Conservation (phyloP, 2,888 invertebrate genomes). For the Nemoura dubitans region DNA sequence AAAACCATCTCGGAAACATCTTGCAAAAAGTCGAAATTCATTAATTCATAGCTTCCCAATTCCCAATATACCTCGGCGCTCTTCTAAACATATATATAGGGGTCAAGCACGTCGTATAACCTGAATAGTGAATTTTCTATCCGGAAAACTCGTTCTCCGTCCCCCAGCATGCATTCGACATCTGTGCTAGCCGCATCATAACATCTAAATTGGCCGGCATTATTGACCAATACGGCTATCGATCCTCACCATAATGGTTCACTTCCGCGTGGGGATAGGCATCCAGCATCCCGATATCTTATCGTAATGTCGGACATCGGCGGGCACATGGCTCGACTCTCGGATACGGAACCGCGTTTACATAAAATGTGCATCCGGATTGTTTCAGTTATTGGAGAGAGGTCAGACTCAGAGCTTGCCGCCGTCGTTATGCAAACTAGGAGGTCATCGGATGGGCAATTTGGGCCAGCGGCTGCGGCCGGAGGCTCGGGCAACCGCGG, state of each 20-base stretch:
- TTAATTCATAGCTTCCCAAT: slow-evolving; percentile 13
- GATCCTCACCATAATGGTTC: neutral
- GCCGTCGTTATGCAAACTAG: slow-evolving; percentile 48
- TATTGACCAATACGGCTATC: neutral
- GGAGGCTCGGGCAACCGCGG: neutral
- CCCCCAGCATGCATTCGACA: neutral
- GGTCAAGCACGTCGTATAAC: neutral
- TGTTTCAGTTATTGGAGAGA: slow-evolving; percentile 29
- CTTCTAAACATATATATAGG: slow-evolving; percentile 10
- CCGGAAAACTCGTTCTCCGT: neutral
- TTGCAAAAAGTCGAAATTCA: neutral
- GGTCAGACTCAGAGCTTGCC: slow-evolving; percentile 41
- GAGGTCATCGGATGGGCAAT: slow-evolving; percentile 42
- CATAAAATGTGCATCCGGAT: neutral
- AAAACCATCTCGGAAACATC: neutral
- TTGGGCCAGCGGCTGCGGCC: neutral
- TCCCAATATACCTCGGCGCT: neutral
- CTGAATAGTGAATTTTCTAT: neutral
- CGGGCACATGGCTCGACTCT: neutral
- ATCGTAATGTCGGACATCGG: neutral
- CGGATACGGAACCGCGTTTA: neutral
- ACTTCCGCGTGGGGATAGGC: neutral
- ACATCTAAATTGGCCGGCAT: neutral
- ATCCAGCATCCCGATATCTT: neutral
- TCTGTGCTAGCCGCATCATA: neutral